These are phyloP conservation scores for Otolemur crassicaudatus DNA, from an alignment of 2,797 vertebrate genomes.

Conservation along the genomic window DNA sequence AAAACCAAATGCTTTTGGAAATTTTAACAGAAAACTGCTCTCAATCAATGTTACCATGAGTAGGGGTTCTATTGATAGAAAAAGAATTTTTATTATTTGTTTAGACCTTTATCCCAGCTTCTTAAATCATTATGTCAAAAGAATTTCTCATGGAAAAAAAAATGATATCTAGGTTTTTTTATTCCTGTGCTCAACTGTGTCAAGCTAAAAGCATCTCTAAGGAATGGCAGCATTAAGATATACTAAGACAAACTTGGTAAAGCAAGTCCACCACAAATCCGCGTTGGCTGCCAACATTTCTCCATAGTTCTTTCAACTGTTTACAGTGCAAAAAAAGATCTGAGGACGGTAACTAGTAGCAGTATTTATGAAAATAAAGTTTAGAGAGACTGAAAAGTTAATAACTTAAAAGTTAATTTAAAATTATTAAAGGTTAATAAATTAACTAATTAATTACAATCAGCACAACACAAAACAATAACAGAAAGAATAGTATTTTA, in stretches of 20 bases:
- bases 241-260: slow-evolving; percentile 21
- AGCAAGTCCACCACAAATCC: background rate
- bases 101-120: slow-evolving; percentile 8
- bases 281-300: slow-evolving; percentile 26
- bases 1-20: slow-evolving; percentile 75
- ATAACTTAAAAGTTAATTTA: background rate
- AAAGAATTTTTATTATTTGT: slow-evolving; percentile 60
- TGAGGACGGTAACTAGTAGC: background rate
- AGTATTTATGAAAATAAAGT: background rate
- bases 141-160: background rate
- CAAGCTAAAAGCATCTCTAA: background rate
- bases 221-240: slow-evolving; percentile 4
- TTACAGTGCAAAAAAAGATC: background rate
- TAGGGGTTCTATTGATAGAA: background rate
- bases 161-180: slow-evolving; percentile 18
- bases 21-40: slow-evolving; percentile 65
- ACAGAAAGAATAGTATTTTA: background rate
- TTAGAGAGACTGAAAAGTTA: background rate
- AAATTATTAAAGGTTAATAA: background rate
- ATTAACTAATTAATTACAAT: background rate
- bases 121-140: slow-evolving; percentile 8
- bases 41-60: slow-evolving; percentile 51
- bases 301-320: background rate
- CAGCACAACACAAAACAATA: background rate
- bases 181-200: background rate